Base-by-base conservation (phyloP, 2,113 vertebrate genomes). In the Telmatochromis sp. region DNA sequence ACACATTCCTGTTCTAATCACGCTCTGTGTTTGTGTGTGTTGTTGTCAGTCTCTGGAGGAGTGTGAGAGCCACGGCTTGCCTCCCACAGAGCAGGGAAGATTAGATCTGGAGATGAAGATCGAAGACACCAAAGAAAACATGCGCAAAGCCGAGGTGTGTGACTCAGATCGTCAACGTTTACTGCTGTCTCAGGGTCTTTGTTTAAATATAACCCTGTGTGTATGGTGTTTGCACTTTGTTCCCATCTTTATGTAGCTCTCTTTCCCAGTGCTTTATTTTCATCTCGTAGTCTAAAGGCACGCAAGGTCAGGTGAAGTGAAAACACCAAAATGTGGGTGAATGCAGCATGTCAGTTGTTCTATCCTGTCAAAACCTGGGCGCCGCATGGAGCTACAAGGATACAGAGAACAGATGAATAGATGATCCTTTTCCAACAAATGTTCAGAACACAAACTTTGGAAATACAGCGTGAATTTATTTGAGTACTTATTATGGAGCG, bases 71-170 rank as follows among this genome's bases (percentile, higher is more conserved):
- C 98, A 98, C 1, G 98, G 98, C 49, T 90, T 97, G 21, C 96
- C 97, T 79, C 83, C 97, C 49, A 97, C 98, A 5, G 99, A 99
- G 88, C 98, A 98, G 87, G 97, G 94, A 80, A 97, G 98, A 84
- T 96, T 92, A 17, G 99, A 99, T 9, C 95, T 99, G 94, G 99
- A 99, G 92, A 96, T 98, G 95, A 98, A 97, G 92, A 97, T 98
- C 28, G 99, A 99, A 21, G 98, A 99, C 91, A 97, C 97, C 92
- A 98, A 97, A 96, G 98, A 99, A 95, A 97, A 95, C 87, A 98
- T 99, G 37, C 98, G 99, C 88, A 99, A 99, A 96, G 97, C 99
- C 10, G 98, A 99, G 98, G 99, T 95, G 13, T 80, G 94, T 90
- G 42, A 58, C 65, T 78, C 75, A 33, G 4, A 81, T 26, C 11